Evolutionary conservation across 1,140 invertebrate species (phyloP).

Genomic region (Drosophila melanica): DNA sequence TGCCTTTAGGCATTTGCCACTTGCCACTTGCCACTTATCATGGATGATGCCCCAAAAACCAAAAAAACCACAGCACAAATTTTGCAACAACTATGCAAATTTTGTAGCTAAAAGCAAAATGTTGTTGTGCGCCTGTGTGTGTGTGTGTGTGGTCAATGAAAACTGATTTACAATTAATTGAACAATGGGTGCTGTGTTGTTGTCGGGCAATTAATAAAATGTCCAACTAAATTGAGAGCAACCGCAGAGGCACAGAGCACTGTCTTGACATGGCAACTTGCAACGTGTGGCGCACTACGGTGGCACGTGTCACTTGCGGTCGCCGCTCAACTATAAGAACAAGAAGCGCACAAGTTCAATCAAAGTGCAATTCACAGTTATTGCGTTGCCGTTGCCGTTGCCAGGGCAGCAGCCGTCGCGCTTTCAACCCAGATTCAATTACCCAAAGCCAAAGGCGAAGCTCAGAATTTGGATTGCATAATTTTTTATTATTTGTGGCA

Average conservation of each 20-base stretch:
- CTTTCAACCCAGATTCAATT: slow-evolving; percentile 67
- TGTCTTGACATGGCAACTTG: slow-evolving; percentile 44
- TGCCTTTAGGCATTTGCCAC: slow-evolving; percentile 1
- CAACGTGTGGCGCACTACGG: slow-evolving; percentile 28
- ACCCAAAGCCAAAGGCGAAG: slow-evolving; percentile 47
- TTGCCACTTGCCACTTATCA: slow-evolving; percentile 20
- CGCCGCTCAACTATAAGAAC: background rate
- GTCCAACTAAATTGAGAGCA: slow-evolving; percentile 71
- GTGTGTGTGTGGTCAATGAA: slow-evolving; percentile 31
- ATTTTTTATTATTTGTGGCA: slow-evolving; percentile 51
- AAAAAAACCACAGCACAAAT: slow-evolving; percentile 63
- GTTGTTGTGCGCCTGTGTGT: slow-evolving; percentile 15
- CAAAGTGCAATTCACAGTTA: slow-evolving; percentile 16
- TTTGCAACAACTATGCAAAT: slow-evolving; percentile 54
- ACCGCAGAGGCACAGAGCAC: slow-evolving; percentile 48
- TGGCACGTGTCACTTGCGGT: slow-evolving; percentile 47
- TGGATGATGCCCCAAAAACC: slow-evolving; percentile 20
- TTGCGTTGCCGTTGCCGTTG: slow-evolving; percentile 28
- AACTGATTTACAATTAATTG: slow-evolving; percentile 59
- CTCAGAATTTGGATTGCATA: slow-evolving; percentile 54
- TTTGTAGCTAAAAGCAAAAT: slow-evolving; percentile 53
- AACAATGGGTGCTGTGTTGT: slow-evolving; percentile 40
- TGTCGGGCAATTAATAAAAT: slow-evolving; percentile 73
- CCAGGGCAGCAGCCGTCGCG: slow-evolving; percentile 47
- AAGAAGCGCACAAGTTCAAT: slow-evolving; percentile 61